Conservation (phyloP, 2,113 vertebrate genomes). For the Pagrus major region DNA sequence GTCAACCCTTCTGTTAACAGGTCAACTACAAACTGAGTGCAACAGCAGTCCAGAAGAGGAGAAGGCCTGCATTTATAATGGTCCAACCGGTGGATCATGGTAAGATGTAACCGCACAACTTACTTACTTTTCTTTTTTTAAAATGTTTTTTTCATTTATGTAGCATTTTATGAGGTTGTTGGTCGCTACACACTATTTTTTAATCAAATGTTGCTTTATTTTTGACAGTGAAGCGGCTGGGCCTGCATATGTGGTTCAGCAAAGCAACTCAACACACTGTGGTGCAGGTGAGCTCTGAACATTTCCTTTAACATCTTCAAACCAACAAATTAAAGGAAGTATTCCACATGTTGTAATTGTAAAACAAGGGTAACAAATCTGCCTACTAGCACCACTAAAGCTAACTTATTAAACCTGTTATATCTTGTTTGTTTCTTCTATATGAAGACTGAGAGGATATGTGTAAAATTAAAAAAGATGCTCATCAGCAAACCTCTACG, state of each 20-base stretch:
- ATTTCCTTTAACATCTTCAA: background rate
- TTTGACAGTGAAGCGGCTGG: conserved; percentile 48
- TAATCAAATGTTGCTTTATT: background rate
- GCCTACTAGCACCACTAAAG: no score
- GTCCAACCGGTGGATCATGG: conserved; percentile 51
- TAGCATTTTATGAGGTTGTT: background rate
- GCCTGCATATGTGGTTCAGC: conserved; percentile 12
- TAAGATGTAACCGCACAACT: conserved; percentile 36
- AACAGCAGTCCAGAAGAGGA: background rate
- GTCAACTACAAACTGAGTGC: conserved; percentile 23
- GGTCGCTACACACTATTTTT: background rate
- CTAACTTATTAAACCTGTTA: no score
- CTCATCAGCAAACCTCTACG: background rate
- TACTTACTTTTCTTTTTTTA: background rate
- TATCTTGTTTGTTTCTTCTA: no score
- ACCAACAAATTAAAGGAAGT: background rate
- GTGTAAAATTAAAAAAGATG: no score
- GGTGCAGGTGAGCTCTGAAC: conserved; percentile 39
- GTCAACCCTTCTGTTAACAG: conserved; percentile 38
- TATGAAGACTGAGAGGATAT: no score
- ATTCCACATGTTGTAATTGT: background rate
- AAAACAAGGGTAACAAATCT: no score
- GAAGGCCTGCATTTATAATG: conserved; percentile 49
- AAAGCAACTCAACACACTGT: conserved; percentile 32
- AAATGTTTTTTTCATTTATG: background rate